Conservation (phyloP, 2,797 vertebrate species). For the Hoplostethus atlanticus region DNA sequence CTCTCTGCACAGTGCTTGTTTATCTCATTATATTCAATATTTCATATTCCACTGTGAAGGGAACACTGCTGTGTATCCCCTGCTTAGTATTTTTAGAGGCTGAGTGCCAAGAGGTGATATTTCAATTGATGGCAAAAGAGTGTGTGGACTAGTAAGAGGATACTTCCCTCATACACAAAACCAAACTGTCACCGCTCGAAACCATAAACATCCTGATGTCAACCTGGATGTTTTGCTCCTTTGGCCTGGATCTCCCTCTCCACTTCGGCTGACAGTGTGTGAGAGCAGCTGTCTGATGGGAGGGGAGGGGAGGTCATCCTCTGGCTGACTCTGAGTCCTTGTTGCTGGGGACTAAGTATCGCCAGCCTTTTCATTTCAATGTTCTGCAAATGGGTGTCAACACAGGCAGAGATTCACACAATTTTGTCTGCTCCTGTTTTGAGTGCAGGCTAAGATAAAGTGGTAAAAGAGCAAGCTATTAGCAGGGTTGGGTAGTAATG, state of each 20-base stretch:
- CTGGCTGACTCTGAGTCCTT: constrained; percentile 62
- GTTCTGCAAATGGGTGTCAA: background rate
- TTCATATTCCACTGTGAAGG: constrained; percentile 37
- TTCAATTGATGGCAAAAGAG: constrained; percentile 3
- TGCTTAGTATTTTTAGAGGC: background rate
- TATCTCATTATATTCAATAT: constrained; percentile 61
- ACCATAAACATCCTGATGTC: constrained; percentile 23
- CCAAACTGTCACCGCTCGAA: background rate
- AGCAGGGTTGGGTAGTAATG: too few species aligned
- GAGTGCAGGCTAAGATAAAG: too few species aligned
- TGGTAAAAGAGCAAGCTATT: too few species aligned
- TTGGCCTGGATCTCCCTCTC: constrained; percentile 31
- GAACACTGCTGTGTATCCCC: constrained; percentile 14
- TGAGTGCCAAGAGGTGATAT: constrained; percentile 12
- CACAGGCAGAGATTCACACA: background rate
- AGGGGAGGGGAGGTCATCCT: constrained; percentile 62
- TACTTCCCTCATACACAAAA: constrained; percentile 2
- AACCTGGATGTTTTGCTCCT: constrained; percentile 24
- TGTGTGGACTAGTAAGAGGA: constrained; percentile 7
- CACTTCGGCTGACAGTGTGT: constrained; percentile 53
- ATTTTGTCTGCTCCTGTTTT: background rate
- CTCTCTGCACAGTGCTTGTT: constrained; percentile 6
- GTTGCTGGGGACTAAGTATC: constrained; percentile 56
- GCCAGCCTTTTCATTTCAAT: constrained; percentile 17
- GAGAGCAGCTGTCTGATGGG: constrained; percentile 75